Evolutionary conservation across 1,140 invertebrate genomes (phyloP).

Genomic region (Tetramorium alpestre): DNA sequence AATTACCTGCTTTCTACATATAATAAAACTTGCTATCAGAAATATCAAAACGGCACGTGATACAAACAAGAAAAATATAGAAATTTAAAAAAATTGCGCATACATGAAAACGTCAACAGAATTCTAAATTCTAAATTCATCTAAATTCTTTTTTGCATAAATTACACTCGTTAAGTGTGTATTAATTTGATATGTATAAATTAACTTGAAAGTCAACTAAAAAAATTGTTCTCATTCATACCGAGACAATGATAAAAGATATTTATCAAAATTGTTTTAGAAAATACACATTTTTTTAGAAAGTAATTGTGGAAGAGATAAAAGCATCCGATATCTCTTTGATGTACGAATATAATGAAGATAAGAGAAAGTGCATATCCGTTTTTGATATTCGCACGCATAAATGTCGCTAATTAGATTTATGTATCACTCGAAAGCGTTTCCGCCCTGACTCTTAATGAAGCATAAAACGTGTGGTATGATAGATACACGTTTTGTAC

Average conservation of each 20-base stretch:
- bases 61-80: background rate
- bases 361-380: constrained; percentile 1
- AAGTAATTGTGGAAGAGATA: background rate
- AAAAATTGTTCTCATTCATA: background rate
- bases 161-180: background rate
- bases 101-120: background rate
- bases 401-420: constrained; percentile 39
- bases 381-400: background rate
- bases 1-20: background rate
- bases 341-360: background rate
- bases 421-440: constrained; percentile 15
- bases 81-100: background rate
- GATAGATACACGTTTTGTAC: background rate
- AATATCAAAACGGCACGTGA: background rate
- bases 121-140: background rate
- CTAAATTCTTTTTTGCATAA: background rate
- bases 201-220: background rate
- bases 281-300: background rate
- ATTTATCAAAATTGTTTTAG: background rate
- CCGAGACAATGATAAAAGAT: background rate
- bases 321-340: background rate
- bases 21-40: background rate
- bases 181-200: background rate
- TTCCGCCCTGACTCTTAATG: background rate
- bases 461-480: constrained; percentile 4